Evolutionary conservation across 1,140 invertebrate genomes (phyloP).

Genomic region (Eriocheir sinensis): DNA sequence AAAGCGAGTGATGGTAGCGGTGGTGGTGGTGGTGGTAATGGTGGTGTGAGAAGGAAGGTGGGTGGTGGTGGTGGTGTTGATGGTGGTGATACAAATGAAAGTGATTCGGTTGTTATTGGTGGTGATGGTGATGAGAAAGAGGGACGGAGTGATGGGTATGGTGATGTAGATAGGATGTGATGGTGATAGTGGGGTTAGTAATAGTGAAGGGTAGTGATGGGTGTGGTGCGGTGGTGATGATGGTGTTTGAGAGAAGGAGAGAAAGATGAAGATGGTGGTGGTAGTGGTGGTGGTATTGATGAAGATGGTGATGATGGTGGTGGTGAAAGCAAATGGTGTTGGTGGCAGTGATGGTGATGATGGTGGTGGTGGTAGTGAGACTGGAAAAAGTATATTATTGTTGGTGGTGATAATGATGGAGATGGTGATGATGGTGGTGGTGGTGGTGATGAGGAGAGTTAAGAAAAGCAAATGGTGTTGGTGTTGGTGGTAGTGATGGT

Average conservation of each 20-base stretch:
- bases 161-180: not conserved
- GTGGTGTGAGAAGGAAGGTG: not conserved
- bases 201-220: not conserved
- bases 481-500: no score
- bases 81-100: not conserved
- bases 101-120: not conserved
- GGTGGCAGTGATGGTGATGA: conserved; percentile 34
- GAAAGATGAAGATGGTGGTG: not conserved
- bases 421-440: no score
- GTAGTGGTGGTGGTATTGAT: not conserved
- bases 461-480: no score
- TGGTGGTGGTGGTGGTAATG: not conserved
- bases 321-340: not conserved
- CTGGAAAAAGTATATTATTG: not conserved
- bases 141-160: not conserved
- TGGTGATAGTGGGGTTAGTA: not conserved
- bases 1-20: not conserved
- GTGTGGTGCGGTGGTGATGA: not conserved
- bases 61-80: not conserved
- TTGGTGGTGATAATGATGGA: not conserved
- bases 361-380: conserved; percentile 27
- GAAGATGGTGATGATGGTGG: not conserved
- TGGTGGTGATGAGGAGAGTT: no score
- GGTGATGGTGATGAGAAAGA: not conserved
- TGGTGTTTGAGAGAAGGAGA: not conserved